These are phyloP conservation scores for Crematogaster levior DNA, from an alignment of 2,888 invertebrate species.

Conservation along the genomic window DNA sequence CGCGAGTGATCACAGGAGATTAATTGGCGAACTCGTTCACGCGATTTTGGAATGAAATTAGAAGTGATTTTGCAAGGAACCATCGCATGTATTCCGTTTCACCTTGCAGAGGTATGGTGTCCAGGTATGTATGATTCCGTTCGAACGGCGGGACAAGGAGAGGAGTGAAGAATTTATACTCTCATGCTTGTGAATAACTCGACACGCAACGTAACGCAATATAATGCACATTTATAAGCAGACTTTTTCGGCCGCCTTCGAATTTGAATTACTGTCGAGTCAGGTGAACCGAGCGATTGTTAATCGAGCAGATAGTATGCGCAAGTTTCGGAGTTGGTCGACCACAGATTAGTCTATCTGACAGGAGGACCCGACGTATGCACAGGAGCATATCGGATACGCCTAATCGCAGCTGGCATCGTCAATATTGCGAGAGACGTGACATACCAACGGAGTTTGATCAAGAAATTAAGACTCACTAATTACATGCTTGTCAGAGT, in stretches of 20 bases:
- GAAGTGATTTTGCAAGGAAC: conserved; percentile 36
- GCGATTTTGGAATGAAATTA: conserved; percentile 52
- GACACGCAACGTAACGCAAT: conserved; percentile 63
- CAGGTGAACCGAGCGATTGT: conserved; percentile 60
- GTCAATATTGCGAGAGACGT: conserved; percentile 17
- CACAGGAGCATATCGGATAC: conserved; percentile 19
- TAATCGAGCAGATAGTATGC: conserved; percentile 62
- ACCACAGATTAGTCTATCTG: conserved; percentile 58
- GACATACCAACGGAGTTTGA: conserved; percentile 10
- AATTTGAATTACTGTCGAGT: conserved; percentile 69
- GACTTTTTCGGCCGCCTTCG: conserved; percentile 58
- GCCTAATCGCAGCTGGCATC: conserved; percentile 51
- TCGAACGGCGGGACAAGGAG: conserved; percentile 34
- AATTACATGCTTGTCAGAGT: conserved; percentile 40
- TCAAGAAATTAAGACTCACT: conserved; percentile 22
- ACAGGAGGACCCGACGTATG: conserved; percentile 6
- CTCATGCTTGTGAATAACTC: conserved; percentile 46
- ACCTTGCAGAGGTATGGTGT: neutral
- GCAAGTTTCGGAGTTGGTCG: conserved; percentile 39
- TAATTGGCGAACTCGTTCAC: conserved; percentile 29
- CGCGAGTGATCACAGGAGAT: conserved; percentile 9
- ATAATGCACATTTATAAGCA: conserved; percentile 22
- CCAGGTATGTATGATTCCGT: neutral
- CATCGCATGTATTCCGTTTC: conserved; percentile 45
- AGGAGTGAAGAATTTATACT: conserved; percentile 63